Conservation (phyloP, 1,140 invertebrate species). For the Trichogramma pretiosum region DNA sequence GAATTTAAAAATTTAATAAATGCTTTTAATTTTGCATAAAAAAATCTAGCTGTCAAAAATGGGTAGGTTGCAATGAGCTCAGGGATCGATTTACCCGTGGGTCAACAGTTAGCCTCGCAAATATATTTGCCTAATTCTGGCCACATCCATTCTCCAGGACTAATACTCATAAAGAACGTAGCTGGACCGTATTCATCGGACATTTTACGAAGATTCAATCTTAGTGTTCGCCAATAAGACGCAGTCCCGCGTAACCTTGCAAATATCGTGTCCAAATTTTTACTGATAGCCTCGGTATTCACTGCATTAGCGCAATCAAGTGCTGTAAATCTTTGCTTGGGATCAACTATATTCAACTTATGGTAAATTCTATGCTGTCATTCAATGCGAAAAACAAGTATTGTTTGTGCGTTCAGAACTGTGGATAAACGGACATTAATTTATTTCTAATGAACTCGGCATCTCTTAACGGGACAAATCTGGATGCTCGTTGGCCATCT, state of each 20-base stretch:
- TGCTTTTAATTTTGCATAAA: neutral
- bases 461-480: slow-evolving; percentile 18
- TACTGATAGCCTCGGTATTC: neutral
- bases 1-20: slow-evolving; percentile 25
- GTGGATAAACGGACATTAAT: slow-evolving; percentile 24
- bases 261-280: slow-evolving; percentile 23
- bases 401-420: slow-evolving; percentile 28
- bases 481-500: slow-evolving; percentile 24
- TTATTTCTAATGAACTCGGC: slow-evolving; percentile 25
- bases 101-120: slow-evolving; percentile 18
- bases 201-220: slow-evolving; percentile 27
- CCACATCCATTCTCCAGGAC: slow-evolving; percentile 22
- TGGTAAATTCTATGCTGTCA: slow-evolving; percentile 29
- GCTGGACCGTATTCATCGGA: slow-evolving; percentile 31
- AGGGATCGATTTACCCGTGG: slow-evolving; percentile 9
- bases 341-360: slow-evolving; percentile 28
- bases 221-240: slow-evolving; percentile 25
- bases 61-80: slow-evolving; percentile 27
- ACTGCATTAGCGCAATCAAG: slow-evolving; percentile 23
- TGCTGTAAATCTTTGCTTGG: slow-evolving; percentile 21
- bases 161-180: slow-evolving; percentile 37
- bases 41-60: slow-evolving; percentile 14
- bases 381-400: slow-evolving; percentile 31
- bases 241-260: slow-evolving; percentile 22
- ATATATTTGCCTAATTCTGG: slow-evolving; percentile 29